Evolutionary conservation across 2,113 vertebrate species (phyloP), one percentile per base, ranked within the genome.

Genomic region (Sylvietta virens): DNA sequence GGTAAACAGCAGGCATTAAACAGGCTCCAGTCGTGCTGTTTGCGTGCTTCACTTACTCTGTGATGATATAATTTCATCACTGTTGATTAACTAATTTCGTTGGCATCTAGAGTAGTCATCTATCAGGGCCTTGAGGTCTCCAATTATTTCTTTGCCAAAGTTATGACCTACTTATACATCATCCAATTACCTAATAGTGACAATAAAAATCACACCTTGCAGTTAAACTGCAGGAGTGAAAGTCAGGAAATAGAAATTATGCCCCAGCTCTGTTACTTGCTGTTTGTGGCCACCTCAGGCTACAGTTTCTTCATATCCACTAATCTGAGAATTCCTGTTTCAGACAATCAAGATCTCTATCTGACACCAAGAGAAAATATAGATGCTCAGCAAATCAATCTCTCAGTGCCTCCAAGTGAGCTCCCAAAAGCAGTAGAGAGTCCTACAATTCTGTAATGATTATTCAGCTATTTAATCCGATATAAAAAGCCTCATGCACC

Each of bases 31-130:
- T 61, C 10, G 0, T 40, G 11, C 79, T 60, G 71, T 35, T 93
- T 92, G 58, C 45, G 45, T 51, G 87, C 90, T 88, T 91, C 91
- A 58, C 82, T 94, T 94, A 60, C 61, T 88, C 64, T 57, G 37
- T 90, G 84, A 94, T 95, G 74, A 88, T 58, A 92, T 69, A 58
- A 95, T 97, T 96, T 95, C 82, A 93, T 88, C 72, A 86, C 66
- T 37, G 65, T 57, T 80, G 65, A 87, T 90, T 80, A 84, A 71
- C 61, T 93, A 65, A 91, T 88, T 76, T 86, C 91, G 70, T 71
- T 91, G 87, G 45, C 35, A 78, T 45, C 78, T 53, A 69, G 39
- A 90, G 40, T 48, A 87, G 64, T 40, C 74, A 66, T 81, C 72
- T 61, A 37, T 82, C 69, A 73, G n/a, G 56, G 37, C 45, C 76